Evolutionary conservation across 2,888 invertebrate genomes (phyloP), one percentile per base, ranked within the genome.

Genomic region (Trileptium ribeirensis): DNA sequence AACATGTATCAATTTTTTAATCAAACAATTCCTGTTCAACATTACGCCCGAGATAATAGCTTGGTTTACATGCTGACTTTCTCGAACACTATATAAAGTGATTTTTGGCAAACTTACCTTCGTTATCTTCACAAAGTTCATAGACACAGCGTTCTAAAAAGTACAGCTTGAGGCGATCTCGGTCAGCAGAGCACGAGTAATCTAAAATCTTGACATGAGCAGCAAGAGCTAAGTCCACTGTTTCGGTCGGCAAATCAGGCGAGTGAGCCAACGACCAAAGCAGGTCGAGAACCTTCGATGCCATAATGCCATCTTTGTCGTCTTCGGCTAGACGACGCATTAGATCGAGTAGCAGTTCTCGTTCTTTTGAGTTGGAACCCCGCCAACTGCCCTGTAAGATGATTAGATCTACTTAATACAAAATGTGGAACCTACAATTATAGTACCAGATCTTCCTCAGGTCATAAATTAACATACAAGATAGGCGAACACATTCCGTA

Each of bases 301-400:
- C 97, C 97, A 97, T 97, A 15, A 97, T 95, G 79, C 97, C 97
- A 89, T 97, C 96, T 89, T 98, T 97, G 89, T 98, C 97, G 89
- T 98, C 97, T 90, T 98, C 97, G 1, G 97, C 97, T 83, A 98
- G 91, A 85, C 97, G 92, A 84, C 97, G 92, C 86, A 98, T 97
- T 84, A 98, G 91, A 90, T 98, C 97, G 86, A 98, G 90, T 84
- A 98, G 91, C 88, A 96, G 94, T 90, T 98, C 97, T 86, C 96
- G 92, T 90, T 98, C 97, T 88, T 97, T 94, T 89, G 95, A 96
- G 89, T 94, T 95, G 67, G 97, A 97, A 84, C 94, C 94, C 74
- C 95, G 94, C 97, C 97, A 97, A 90, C 95, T 95, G 80, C 89
- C 89, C 90, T 91, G 87, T 8, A 75, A 75, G n/a, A 64, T n/a